phyloP scores from a whole-genome alignment of 2,888 invertebrate genomes.

The Sthenelais limicola region DNA sequence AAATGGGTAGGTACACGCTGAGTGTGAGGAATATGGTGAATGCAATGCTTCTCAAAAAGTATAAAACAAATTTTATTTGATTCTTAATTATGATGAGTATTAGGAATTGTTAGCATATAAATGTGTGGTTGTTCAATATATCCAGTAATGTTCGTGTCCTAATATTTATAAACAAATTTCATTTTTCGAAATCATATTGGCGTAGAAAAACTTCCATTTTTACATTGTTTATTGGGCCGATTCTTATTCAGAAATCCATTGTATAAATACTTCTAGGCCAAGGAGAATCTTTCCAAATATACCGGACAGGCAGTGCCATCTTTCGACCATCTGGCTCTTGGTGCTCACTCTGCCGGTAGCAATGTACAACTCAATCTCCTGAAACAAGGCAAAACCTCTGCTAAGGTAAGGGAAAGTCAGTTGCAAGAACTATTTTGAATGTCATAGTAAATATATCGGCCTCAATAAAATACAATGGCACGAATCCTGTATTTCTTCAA shows the following conservation, averaged over 20 bases:
- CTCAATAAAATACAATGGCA: no score
- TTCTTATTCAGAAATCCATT: no score
- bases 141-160: neutral
- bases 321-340: conserved; percentile 1
- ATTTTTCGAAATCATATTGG: neutral
- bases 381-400: neutral
- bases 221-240: no score
- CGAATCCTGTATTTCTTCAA: no score
- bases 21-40: no score
- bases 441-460: no score
- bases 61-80: neutral
- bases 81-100: neutral
- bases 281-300: neutral
- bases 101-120: neutral
- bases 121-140: no score
- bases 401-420: conserved; percentile 6
- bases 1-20: neutral
- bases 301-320: neutral
- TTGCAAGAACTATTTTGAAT: no score
- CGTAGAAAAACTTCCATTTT: neutral
- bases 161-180: neutral
- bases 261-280: neutral
- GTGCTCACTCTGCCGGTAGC: conserved; percentile 18
- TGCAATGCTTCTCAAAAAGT: no score
- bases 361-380: neutral